Evolutionary conservation across 2,113 vertebrate species (phyloP).

Genomic region (Oryzias woworae): DNA sequence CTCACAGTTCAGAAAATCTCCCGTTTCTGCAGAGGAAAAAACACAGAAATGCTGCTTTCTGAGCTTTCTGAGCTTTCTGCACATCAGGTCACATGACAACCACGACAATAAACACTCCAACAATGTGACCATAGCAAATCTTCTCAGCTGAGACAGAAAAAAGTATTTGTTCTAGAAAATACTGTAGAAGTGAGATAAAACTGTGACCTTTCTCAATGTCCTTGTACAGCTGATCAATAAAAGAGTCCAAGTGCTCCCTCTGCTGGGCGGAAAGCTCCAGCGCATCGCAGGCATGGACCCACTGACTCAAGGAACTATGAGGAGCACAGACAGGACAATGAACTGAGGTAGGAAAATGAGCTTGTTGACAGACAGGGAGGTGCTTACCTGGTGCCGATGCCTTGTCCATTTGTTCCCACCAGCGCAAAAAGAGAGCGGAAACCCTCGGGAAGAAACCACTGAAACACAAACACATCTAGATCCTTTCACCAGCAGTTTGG

Average conservation of each 20-base stretch:
- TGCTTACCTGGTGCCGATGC: conserved; percentile 93
- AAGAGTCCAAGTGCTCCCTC: conserved; percentile 90
- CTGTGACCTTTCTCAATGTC: conserved; percentile 94
- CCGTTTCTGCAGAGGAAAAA: conserved; percentile 82
- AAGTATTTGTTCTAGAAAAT: conserved; percentile 11
- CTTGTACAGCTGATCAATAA: conserved; percentile 97
- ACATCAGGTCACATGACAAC: conserved; percentile 10
- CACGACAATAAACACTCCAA: conserved; percentile 1
- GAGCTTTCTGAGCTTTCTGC: conserved; percentile 17
- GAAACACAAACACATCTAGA: conserved; percentile 36
- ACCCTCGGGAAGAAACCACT: conserved; percentile 97
- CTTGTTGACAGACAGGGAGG: neutral
- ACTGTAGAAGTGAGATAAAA: conserved; percentile 36
- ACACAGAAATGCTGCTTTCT: conserved; percentile 4
- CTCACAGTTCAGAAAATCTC: conserved; percentile 98
- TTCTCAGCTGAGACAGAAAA: conserved; percentile 13
- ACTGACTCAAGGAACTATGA: conserved; percentile 91
- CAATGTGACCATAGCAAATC: conserved; percentile 14
- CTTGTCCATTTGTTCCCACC: conserved; percentile 96
- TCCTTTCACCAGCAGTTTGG: conserved; percentile 1
- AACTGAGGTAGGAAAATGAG: neutral
- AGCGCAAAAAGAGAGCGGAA: conserved; percentile 95
- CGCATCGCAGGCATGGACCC: conserved; percentile 94
- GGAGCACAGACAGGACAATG: neutral
- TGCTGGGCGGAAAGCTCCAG: conserved; percentile 86